Percentiles rank a stretch among this genome's conserved stretches.
phyloP scores from a whole-genome alignment of 2,113 vertebrate genomes.

The Syrrhaptes paradoxus region DNA sequence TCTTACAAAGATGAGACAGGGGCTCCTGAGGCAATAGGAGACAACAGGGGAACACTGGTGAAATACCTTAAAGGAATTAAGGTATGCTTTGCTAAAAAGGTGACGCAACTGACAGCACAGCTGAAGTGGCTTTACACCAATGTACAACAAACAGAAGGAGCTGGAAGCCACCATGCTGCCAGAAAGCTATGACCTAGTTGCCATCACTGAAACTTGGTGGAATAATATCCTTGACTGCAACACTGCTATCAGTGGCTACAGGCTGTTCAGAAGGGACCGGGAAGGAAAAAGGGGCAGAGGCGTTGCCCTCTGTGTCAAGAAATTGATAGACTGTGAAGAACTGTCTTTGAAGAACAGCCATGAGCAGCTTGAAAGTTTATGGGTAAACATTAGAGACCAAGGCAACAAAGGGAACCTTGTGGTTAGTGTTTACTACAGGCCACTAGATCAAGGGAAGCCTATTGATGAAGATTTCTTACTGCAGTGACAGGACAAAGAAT shows the following conservation, averaged over 20 bases:
- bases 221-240: background rate
- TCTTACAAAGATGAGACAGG: background rate
- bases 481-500: background rate
- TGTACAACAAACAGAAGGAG: background rate
- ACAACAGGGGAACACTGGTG: background rate
- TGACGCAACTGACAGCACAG: background rate
- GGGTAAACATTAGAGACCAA: background rate
- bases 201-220: background rate
- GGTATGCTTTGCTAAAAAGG: background rate
- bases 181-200: background rate
- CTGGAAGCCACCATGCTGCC: background rate
- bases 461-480: background rate
- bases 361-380: background rate
- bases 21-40: background rate
- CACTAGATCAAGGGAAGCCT: accelerated
- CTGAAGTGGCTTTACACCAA: background rate
- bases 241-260: background rate
- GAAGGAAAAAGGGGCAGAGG: background rate
- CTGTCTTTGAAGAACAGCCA: background rate
- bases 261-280: background rate
- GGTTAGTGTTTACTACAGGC: background rate
- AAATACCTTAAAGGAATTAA: background rate
- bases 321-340: background rate
- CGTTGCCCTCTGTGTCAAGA: background rate
- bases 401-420: background rate